Evolutionary conservation across 2,888 invertebrate species (phyloP).

Genomic region (Myopa tessellatipennis): DNA sequence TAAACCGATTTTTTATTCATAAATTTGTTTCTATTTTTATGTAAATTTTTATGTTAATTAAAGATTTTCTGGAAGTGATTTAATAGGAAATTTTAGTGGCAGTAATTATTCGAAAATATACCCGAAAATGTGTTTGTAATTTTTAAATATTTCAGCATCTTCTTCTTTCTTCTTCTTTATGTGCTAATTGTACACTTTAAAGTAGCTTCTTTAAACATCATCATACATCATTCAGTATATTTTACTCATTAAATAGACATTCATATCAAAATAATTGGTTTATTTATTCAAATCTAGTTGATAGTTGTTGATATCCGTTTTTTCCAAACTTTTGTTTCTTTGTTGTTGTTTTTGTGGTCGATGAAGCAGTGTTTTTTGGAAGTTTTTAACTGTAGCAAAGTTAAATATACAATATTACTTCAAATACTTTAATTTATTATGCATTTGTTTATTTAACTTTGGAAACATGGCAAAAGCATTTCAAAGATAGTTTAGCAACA

Average conservation of each 20-base stretch:
- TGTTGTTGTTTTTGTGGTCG: not conserved
- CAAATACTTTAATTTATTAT: not conserved
- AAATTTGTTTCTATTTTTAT: too few relatives aligned
- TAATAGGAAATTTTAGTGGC: too few relatives aligned
- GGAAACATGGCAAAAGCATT: not conserved
- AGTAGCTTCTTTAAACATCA: too few relatives aligned
- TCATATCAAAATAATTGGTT: conserved; percentile 28
- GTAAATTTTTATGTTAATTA: too few relatives aligned
- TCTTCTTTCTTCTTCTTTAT: too few relatives aligned
- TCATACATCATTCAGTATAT: too few relatives aligned
- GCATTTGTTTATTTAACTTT: not conserved
- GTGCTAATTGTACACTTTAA: too few relatives aligned
- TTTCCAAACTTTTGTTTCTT: not conserved
- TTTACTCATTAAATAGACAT: conserved; percentile 12
- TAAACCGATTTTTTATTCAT: too few relatives aligned
- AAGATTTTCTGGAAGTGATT: too few relatives aligned
- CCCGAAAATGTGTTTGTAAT: too few relatives aligned
- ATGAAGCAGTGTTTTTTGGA: not conserved
- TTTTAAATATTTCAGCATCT: too few relatives aligned
- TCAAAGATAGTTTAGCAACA: not conserved
- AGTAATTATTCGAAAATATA: too few relatives aligned
- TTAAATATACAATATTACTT: not conserved
- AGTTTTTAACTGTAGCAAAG: not conserved
- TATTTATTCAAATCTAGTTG: not conserved
- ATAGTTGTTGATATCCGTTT: not conserved